Base-by-base conservation (phyloP, 2,113 vertebrate species). In the Colaptes auratus region DNA sequence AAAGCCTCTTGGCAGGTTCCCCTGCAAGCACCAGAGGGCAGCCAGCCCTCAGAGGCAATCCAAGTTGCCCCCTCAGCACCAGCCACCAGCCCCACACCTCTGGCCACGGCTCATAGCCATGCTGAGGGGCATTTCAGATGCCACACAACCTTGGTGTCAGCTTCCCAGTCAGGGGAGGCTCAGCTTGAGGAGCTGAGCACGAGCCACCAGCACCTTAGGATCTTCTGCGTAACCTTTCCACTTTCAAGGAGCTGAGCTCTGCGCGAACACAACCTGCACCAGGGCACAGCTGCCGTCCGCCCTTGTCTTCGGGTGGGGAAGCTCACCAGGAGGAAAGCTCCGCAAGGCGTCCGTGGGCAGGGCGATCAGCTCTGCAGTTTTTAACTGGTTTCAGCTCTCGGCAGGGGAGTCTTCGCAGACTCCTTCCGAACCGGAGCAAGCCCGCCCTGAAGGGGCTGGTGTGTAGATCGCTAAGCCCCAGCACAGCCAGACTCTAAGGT, bases 281-380 rank as follows among this genome's bases (percentile, higher is more conserved):
- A 0, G 35, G 11, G 9, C 39, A n/a, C 42, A 36, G 48, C 65
- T 2, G 2, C 42, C 15, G 46, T 56, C 69, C 21, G 15, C 10
- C 31, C n/a, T 50, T 42, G 48, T 66, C 53, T 65, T 74, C 33
- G 8, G 64, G 52, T 46, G 79, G 35, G 36, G 30, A 64, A 27
- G 4, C 10, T 18, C 6, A 3, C 10, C 5, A 1, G 10, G 7
- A 31, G 9, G 12, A 58, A 42, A 76, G 28, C 39, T 56, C 21
- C 0, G 0, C 64, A 39, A 59, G 21, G 10, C 0, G 0, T 23
- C 12, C 28, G 15, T 15, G 28, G 27, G 55, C 16, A 17, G 55
- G 25, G 31, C 3, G 2, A 56, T 15, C 15, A n/a, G 8, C 65
- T 16, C 31, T 5, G 21, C 27, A 4, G 15, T 12, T 20, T 58